Conservation (phyloP, 2,113 vertebrate species). For the Centropus unirufus region DNA sequence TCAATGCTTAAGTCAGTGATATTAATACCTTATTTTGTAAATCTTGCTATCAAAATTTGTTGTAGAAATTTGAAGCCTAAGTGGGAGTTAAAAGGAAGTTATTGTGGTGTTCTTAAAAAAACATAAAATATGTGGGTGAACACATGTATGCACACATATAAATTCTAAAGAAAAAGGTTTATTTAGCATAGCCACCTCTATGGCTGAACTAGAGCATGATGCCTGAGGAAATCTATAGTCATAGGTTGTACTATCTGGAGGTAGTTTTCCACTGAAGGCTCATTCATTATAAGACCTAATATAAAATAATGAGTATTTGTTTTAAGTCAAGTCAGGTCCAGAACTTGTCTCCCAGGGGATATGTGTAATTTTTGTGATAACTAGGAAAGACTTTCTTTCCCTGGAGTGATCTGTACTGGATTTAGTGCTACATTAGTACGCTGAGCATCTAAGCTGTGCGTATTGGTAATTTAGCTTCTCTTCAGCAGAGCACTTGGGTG, state of each 20-base stretch:
- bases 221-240: background rate
- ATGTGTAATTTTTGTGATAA: conserved; percentile 32
- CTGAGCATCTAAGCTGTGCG: background rate
- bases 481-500: background rate
- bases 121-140: background rate
- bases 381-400: conserved; percentile 16
- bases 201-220: background rate
- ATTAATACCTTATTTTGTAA: background rate
- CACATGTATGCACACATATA: background rate
- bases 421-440: conserved; percentile 5
- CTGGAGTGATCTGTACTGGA: conserved; percentile 7
- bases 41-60: background rate
- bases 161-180: background rate
- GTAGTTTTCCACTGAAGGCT: conserved; percentile 13
- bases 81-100: background rate
- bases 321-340: conserved; percentile 28
- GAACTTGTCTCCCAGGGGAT: background rate
- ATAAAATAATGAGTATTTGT: conserved; percentile 44
- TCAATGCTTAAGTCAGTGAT: background rate
- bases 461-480: conserved; percentile 27
- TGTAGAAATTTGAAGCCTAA: background rate
- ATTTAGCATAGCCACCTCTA: background rate
- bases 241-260: background rate
- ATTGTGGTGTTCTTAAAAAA: background rate
- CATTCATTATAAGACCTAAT: conserved; percentile 26